Evolutionary conservation across 2,797 vertebrate species (phyloP).

Genomic region (Myotis myotis): DNA sequence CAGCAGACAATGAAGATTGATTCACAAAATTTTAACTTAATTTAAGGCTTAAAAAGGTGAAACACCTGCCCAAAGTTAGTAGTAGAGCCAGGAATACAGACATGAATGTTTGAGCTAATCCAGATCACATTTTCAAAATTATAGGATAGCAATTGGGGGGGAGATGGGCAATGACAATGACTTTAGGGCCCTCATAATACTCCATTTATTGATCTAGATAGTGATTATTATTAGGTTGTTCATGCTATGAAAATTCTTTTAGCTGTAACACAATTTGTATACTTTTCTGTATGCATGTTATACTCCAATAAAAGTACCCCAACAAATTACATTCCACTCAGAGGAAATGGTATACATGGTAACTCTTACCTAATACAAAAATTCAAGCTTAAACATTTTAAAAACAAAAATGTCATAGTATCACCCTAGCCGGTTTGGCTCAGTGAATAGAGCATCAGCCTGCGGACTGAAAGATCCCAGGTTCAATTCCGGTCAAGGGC

Average conservation of each 20-base stretch:
- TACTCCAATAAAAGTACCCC: background rate
- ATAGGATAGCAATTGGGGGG: background rate
- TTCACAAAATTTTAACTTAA: constrained; percentile 32
- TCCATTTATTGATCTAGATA: background rate
- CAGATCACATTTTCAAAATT: background rate
- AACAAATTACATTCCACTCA: background rate
- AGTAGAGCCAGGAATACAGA: background rate
- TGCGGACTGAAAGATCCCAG: too few relatives aligned
- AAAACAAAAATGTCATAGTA: constrained; percentile 20
- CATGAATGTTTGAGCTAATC: background rate
- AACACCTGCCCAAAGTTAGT: background rate
- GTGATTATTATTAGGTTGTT: constrained; percentile 25
- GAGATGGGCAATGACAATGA: background rate
- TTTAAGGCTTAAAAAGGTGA: background rate
- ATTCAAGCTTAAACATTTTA: constrained; percentile 6
- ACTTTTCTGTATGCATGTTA: background rate
- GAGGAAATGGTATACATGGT: background rate
- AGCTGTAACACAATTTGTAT: background rate
- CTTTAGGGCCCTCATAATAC: background rate
- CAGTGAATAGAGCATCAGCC: too few relatives aligned
- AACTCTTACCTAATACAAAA: constrained; percentile 35
- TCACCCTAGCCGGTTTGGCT: background rate
- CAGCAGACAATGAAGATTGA: background rate
- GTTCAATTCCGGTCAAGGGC: too few relatives aligned
- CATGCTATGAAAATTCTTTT: background rate